Conservation (phyloP, 2,113 vertebrate species). For the Hystrix brachyura region DNA sequence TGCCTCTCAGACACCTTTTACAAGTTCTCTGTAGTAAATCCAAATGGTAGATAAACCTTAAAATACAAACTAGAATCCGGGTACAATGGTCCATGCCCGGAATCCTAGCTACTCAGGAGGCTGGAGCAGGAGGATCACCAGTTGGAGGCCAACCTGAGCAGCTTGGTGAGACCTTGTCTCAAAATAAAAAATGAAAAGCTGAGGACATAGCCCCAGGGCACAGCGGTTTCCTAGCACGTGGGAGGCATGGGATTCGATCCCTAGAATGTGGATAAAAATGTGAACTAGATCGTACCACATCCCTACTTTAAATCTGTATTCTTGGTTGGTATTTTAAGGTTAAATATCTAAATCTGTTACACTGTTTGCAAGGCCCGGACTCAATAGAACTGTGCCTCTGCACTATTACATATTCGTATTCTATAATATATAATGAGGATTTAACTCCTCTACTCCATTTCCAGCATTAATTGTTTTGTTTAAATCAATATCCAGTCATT, state of each 20-base stretch:
- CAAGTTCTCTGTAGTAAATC: neutral
- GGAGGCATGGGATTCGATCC: neutral
- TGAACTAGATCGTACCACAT: neutral
- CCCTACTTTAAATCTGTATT: neutral
- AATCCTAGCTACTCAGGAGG: neutral
- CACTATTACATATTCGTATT: neutral
- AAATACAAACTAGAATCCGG: neutral
- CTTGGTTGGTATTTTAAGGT: neutral
- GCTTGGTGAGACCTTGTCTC: neutral
- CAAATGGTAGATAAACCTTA: neutral
- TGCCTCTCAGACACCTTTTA: rapidly evolving
- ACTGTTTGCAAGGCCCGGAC: neutral
- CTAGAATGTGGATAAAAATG: neutral
- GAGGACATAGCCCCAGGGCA: neutral
- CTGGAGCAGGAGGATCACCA: neutral
- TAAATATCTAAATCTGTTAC: neutral
- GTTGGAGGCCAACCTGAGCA: neutral
- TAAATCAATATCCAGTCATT: neutral
- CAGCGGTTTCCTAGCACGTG: neutral
- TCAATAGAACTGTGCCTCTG: neutral
- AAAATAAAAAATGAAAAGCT: neutral
- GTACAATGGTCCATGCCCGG: neutral
- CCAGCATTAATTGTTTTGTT: neutral
- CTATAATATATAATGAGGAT: neutral
- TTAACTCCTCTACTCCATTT: neutral